These are phyloP conservation scores for Echinometra lucunter DNA, from an alignment of 53 echinoderm and acorn worm species.

Conservation along the genomic window DNA sequence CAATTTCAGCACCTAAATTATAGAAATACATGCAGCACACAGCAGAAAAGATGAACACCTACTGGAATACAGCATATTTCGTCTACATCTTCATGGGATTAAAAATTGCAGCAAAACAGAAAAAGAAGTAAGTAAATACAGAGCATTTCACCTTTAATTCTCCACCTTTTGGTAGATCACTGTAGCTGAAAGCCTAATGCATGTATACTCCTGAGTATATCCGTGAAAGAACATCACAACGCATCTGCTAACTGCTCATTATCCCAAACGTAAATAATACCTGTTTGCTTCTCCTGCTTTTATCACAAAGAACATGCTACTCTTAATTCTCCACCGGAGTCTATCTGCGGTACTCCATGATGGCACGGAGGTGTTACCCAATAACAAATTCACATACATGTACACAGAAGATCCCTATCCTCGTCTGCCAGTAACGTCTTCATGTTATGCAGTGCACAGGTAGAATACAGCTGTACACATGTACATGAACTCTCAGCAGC, in stretches of 20 bases:
- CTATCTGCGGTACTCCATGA: background rate
- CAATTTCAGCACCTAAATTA: no score
- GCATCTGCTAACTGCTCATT: background rate
- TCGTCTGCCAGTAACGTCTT: background rate
- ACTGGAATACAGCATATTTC: no score
- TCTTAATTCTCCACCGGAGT: background rate
- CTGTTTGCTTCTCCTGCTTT: background rate
- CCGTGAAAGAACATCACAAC: background rate
- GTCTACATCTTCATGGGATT: no score
- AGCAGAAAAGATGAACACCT: no score
- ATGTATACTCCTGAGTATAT: background rate
- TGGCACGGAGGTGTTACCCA: background rate
- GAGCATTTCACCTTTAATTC: background rate
- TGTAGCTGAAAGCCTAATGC: background rate
- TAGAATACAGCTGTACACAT: background rate
- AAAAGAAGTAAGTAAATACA: background rate
- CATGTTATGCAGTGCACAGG: background rate
- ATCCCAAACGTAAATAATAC: background rate
- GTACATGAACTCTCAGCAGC: background rate
- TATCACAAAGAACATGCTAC: constrained; percentile 2
- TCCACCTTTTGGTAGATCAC: background rate
- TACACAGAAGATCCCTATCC: background rate
- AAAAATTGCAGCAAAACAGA: background rate
- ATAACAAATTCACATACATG: background rate
- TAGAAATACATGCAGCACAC: no score